A percentile compares a stretch with the other conserved stretches of the same genome.
Evolutionary conservation across 2,797 vertebrate species (phyloP).

Genomic region (Chloroceryle amazona): DNA sequence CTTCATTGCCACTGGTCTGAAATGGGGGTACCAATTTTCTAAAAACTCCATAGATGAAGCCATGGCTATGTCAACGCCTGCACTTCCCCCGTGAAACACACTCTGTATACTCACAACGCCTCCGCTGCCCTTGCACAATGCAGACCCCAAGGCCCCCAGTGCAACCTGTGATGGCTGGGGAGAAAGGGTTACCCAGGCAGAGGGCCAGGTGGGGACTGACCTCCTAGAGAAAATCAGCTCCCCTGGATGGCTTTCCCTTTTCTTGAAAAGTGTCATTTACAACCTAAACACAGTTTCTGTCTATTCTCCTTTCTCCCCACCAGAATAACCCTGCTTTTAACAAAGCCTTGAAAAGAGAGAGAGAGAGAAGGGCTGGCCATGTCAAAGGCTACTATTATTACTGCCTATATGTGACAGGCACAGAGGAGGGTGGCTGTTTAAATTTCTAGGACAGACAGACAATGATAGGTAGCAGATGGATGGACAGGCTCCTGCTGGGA

Average conservation of each 20-base stretch:
- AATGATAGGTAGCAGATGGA: slow-evolving; percentile 50
- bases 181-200: neutral
- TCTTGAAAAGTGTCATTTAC: neutral
- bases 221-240: neutral
- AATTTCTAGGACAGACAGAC: slow-evolving; percentile 59
- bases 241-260: neutral
- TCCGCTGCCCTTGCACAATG: neutral
- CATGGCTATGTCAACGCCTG: accelerated
- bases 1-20: neutral
- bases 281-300: neutral
- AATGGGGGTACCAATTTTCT: neutral
- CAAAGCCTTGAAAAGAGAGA: neutral
- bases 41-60: neutral
- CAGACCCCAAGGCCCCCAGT: neutral
- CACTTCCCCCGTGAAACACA: neutral
- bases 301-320: neutral
- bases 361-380: neutral
- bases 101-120: neutral
- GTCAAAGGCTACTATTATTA: slow-evolving; percentile 39
- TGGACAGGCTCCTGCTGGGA: slow-evolving; percentile 45
- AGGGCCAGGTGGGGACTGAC: neutral
- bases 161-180: neutral
- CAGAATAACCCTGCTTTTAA: neutral
- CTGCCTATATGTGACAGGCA: neutral
- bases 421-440: slow-evolving; percentile 9